Evolutionary conservation across 2,113 vertebrate genomes (phyloP), one percentile per base, ranked within the genome.

Genomic region (Phrynosoma blainvillii): DNA sequence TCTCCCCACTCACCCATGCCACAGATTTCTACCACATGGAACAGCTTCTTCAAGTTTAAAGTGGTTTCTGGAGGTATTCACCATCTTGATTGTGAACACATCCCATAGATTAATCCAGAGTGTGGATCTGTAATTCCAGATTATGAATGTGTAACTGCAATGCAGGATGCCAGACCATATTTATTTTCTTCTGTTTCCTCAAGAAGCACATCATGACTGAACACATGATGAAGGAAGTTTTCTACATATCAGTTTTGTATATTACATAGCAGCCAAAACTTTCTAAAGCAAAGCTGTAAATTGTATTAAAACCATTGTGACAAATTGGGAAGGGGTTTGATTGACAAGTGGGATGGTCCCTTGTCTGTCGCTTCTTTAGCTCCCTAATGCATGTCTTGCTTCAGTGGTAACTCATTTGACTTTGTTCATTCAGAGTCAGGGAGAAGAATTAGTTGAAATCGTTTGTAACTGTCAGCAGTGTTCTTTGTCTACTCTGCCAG

Each of bases 371-470:
- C n/a, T 6, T 2, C 40, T n/a, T 78, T 9, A 76, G 54, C 10
- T 18, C 74, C 7, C 27, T 79, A 3, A 32, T 89, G 73, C 79
- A 5, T 66, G 20, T 75, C 86, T 89, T 23, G 79, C 40, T 90
- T 90, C 77, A 88, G 25, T 18, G 6, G 70, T 81, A 82, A 71
- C 71, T 27, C 79, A 54, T 85, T 92, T 91, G 1, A 66, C 32
- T 40, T 66, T 91, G 83, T 25, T 89, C 76, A 75, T 73, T 84
- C 59, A n/a, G 56, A 80, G 21, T 42, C 8, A 56, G n/a, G 2
- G 3, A 21, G 84, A 78, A 87, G 89, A 90, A 90, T 81, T 84
- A 88, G 2, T 62, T 89, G 74, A 87, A 94, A 76, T 18, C 85
- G 36, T 4, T 90, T 87, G 77, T 73, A 25, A 4, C 20, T 94